These are phyloP conservation scores for Colistium nudipinnis DNA, from an alignment of 2,113 vertebrate genomes.

Conservation along the genomic window DNA sequence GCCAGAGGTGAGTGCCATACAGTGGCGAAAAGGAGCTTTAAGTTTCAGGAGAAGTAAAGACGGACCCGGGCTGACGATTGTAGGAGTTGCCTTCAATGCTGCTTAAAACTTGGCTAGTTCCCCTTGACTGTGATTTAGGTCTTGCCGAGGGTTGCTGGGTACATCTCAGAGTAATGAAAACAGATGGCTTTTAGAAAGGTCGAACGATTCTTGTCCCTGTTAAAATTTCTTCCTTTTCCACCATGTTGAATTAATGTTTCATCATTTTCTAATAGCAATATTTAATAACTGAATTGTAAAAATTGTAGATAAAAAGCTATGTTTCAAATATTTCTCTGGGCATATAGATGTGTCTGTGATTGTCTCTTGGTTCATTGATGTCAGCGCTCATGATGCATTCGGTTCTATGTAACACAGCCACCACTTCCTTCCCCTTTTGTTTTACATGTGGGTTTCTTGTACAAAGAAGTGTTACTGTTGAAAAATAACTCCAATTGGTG, in stretches of 20 bases:
- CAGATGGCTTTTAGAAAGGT: conserved; percentile 44
- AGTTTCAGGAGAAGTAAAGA: conserved; percentile 29
- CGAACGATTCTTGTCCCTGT: conserved; percentile 55
- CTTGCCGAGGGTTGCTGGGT: conserved; percentile 6
- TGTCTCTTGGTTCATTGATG: conserved; percentile 73
- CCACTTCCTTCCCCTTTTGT: conserved; percentile 44
- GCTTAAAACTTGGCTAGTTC: conserved; percentile 51
- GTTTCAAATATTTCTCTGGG: conserved; percentile 78
- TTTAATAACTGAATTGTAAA: conserved; percentile 78
- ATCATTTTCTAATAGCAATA: conserved; percentile 84
- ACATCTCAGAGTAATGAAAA: conserved; percentile 38
- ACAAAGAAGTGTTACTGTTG: conserved; percentile 53
- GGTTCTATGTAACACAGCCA: conserved; percentile 40
- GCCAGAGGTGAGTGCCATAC: conserved; percentile 59
- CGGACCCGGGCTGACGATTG: conserved; percentile 43
- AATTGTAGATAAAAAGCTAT: conserved; percentile 81
- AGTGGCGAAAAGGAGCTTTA: conserved; percentile 46
- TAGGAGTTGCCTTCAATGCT: conserved; percentile 65
- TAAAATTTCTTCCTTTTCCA: conserved; percentile 71
- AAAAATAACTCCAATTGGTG: conserved; percentile 59
- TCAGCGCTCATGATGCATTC: conserved; percentile 71
- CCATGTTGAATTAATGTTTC: conserved; percentile 77
- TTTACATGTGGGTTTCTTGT: conserved; percentile 69
- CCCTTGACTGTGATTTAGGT: conserved; percentile 23
- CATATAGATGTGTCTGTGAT: conserved; percentile 78